Conservation (phyloP, 92 coral and sea anemone genomes). For the Scolanthus callimorphus region DNA sequence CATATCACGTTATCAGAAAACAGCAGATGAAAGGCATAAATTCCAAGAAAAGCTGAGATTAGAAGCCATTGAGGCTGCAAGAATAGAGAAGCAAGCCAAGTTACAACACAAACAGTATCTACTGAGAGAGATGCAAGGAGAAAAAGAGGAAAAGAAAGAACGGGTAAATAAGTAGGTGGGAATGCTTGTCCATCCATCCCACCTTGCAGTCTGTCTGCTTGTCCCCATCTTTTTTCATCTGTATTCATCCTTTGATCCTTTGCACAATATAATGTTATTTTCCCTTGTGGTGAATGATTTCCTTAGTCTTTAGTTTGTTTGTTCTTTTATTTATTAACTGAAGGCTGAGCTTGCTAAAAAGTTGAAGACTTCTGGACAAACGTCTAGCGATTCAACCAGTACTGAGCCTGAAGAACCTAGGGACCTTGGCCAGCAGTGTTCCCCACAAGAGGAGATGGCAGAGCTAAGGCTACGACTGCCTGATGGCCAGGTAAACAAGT, state of each 20-base stretch:
- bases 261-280: not conserved
- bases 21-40: constrained; percentile 84
- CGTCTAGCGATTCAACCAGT: constrained; percentile 17
- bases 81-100: constrained; percentile 74
- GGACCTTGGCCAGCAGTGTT: not conserved
- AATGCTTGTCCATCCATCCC: no score
- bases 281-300: not conserved
- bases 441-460: constrained; percentile 15
- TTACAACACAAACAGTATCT: constrained; percentile 76
- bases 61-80: constrained; percentile 93
- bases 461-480: constrained; percentile 80
- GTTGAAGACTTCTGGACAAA: constrained; percentile 32
- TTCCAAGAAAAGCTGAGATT: constrained; percentile 88
- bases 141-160: constrained; percentile 74
- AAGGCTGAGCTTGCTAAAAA: no score
- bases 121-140: constrained; percentile 73
- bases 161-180: not conserved
- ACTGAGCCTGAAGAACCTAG: constrained; percentile 8
- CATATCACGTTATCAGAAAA: constrained; percentile 82
- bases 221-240: no score
- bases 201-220: no score
- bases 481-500: constrained; percentile 57
- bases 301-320: not conserved
- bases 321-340: no score
- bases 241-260: no score